phyloP scores from a whole-genome alignment of 2,888 invertebrate genomes.

The Philereme transversata region DNA sequence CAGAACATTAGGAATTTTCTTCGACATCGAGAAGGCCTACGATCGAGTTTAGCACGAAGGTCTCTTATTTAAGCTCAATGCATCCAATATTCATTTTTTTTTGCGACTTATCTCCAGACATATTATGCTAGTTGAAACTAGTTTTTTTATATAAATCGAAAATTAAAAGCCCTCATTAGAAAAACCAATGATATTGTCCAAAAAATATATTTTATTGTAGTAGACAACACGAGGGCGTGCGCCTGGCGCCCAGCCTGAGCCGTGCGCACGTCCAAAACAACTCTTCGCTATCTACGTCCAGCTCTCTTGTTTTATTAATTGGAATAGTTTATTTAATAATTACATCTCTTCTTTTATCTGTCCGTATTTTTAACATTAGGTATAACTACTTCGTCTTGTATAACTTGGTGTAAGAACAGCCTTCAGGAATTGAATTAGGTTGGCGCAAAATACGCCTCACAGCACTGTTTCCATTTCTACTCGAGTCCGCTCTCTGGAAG shows the following conservation, averaged over 20 bases:
- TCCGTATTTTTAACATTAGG: constrained; percentile 81
- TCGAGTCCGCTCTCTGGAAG: constrained; percentile 84
- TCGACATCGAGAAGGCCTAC: not conserved
- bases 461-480: constrained; percentile 97
- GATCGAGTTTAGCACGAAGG: not conserved
- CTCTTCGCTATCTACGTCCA: constrained; percentile 82
- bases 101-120: too few species aligned
- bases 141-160: too few species aligned
- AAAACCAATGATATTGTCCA: constrained; percentile 71
- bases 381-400: constrained; percentile 84
- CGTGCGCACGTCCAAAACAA: constrained; percentile 81
- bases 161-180: too few species aligned
- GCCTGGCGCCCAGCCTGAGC: constrained; percentile 78
- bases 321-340: constrained; percentile 85
- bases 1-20: not conserved
- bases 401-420: constrained; percentile 85
- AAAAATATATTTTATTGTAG: constrained; percentile 84
- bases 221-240: constrained; percentile 81
- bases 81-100: not conserved
- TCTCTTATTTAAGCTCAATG: not conserved
- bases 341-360: constrained; percentile 82
- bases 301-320: constrained; percentile 83
- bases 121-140: too few species aligned
- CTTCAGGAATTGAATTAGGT: constrained; percentile 83
- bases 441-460: constrained; percentile 86